Evolutionary conservation across 2,888 invertebrate species (phyloP).

Genomic region (Hydriomena furcata): DNA sequence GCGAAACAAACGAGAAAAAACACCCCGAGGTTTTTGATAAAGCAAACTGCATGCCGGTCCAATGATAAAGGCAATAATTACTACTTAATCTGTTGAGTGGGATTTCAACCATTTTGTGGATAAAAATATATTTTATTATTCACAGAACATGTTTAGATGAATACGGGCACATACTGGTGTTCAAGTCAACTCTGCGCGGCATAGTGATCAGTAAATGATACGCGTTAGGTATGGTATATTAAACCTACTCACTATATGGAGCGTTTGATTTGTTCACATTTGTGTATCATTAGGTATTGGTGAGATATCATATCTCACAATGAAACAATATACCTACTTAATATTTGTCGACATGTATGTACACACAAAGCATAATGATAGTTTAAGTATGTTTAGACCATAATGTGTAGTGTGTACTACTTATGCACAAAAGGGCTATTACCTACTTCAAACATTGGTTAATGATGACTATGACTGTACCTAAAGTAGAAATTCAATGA

Average conservation of each 20-base stretch:
- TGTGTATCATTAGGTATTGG: conserved; percentile 2
- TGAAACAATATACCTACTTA: no score
- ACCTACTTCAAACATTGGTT: no score
- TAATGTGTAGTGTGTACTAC: no score
- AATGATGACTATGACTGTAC: no score
- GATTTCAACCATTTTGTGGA: conserved; percentile 28
- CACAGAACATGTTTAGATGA: conserved; percentile 1
- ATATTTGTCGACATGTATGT: no score
- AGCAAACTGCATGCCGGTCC: not conserved
- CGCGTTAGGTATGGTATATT: not conserved
- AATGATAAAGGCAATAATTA: conserved; percentile 22
- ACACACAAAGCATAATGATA: no score
- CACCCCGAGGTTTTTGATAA: conserved; percentile 18
- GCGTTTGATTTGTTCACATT: not conserved
- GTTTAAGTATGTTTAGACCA: no score
- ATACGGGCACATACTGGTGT: conserved; percentile 10
- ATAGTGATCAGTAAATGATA: conserved; percentile 13
- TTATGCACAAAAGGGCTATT: no score
- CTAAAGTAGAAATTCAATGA: no score
- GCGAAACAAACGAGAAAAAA: conserved; percentile 6
- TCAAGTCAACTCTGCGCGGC: conserved; percentile 6
- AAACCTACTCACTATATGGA: not conserved
- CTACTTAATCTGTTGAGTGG: conserved; percentile 22
- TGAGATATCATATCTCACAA: conserved; percentile 8
- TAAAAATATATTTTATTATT: not conserved